Conservation (phyloP, 2,113 vertebrate genomes). For the Ondatra zibethicus region DNA sequence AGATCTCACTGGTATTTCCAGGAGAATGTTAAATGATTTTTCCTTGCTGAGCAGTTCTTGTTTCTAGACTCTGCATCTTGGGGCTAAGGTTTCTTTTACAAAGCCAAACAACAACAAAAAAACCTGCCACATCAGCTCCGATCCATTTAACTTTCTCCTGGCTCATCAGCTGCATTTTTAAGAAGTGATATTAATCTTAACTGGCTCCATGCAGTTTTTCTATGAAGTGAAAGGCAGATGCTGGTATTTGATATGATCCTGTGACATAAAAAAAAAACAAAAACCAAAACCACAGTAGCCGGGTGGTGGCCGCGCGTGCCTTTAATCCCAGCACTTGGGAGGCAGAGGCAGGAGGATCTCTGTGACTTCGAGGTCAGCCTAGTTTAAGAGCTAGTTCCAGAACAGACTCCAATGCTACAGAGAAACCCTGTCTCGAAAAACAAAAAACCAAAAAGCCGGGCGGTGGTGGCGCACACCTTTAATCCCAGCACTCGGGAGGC, state of each 20-base stretch:
- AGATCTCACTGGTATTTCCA: conserved; percentile 1
- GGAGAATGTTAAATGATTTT: not conserved
- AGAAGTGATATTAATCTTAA: not conserved
- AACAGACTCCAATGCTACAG: too few species aligned
- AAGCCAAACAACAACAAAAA: not conserved
- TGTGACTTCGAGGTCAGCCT: too few species aligned
- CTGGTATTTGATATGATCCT: not conserved
- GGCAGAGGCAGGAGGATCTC: too few species aligned
- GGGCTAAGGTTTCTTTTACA: not conserved
- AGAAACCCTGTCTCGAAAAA: too few species aligned
- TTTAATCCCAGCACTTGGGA: too few species aligned
- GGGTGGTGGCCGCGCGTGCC: too few species aligned
- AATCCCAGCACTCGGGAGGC: too few species aligned
- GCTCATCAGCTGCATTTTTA: not conserved
- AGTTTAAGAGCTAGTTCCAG: too few species aligned
- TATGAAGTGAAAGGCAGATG: not conserved
- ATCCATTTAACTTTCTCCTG: not conserved
- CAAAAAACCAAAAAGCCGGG: too few species aligned
- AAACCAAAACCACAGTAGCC: too few species aligned
- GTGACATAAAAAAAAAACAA: not conserved
- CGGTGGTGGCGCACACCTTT: too few species aligned
- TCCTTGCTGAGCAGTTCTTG: conserved; percentile 21
- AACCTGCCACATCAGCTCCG: not conserved
- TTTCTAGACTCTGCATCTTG: not conserved
- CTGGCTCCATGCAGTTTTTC: not conserved